Evolutionary conservation across 1,140 invertebrate species (phyloP), one percentile per base, ranked within the genome.

Genomic region (Drosophila sturtevanti): DNA sequence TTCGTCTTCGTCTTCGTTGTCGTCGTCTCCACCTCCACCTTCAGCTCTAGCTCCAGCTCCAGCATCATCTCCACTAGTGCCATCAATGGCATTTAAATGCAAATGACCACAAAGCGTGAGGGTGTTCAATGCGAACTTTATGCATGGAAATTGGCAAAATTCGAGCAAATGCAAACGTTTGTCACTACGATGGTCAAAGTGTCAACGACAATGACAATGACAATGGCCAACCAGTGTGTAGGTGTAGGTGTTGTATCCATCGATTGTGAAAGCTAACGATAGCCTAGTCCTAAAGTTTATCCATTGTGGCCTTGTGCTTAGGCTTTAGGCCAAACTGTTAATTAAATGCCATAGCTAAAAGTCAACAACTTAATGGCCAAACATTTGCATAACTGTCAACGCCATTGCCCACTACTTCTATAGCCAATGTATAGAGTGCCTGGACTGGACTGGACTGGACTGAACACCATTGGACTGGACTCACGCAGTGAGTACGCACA

Each of bases 321-420:
- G 74, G 68, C 75, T 55, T 60, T 52, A 63, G 80, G 78, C 63
- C 70, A 75, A 55, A 64, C 37, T 72, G 79, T 68, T 86, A 86
- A 86, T 86, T 86, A 86, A 87, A 86, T 82, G 84, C 85, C 82
- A 86, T 86, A 79, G 82, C 81, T 87, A 86, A 86, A 73, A 89
- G 82, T 72, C 84, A 86, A 86, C 80, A 79, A 79, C 75, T 81
- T 86, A 86, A 86, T 86, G 84, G 82, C 66, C 72, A 82, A 55
- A 72, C 80, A 86, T 86, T 86, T 86, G 82, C 82, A 86, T 86
- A 82, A 79, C 79, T 89, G 79, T 89, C 82, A 82, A 67, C 84
- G 79, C 48, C 77, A 79, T 87, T 87, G 75, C 82, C 82, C 82
- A 87, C 81, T 64, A 75, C 62, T 59, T 38, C 72, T 72, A 11